Evolutionary conservation across 2,797 vertebrate species (phyloP), one percentile per base, ranked within the genome.

Genomic region (Poeciliopsis presidionis): DNA sequence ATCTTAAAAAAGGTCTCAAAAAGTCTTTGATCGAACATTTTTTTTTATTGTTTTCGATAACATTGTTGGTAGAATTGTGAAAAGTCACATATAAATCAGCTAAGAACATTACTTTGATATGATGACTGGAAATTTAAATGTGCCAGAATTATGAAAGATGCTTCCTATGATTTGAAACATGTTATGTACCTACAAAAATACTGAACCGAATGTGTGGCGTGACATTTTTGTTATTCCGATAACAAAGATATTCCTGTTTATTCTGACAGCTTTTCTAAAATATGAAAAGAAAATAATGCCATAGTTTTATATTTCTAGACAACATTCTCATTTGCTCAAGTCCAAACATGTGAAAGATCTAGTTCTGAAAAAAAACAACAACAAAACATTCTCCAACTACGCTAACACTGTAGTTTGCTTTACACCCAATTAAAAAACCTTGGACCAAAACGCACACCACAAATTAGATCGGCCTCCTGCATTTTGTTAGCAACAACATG

Each of bases 381-480:
- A 46, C 45, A 47, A 47, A 47, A 74, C 41, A 67, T 84, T 57
- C 74, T 41, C 3, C 45, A 33, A 30, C 16, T 2, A 73, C 41
- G 45, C 13, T 69, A 7, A 39, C 30, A 3, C 20, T 33, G 8
- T 2, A 8, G 36, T 33, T 76, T 61, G 55, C 47, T 74, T 22
- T 39, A 71, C 70, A 76, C 51, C n/a, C 72, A 25, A 43, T 39
- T 67, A 71, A 83, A 78, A 72, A 79, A 7, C 74, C 53, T 53
- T 11, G 72, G 75, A 75, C 51, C 80, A 74, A 86, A 86, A 77
- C 76, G 74, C 74, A 80, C 76, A 76, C 39, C n/a, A 73, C 36
- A 82, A 81, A 70, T 82, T 76, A 85, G 36, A 55, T n/a, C 76
- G 18, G 80, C 59, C 77, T 76, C 81, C 59, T 36, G 51, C 28